These are phyloP conservation scores for Xylota segnis DNA, from an alignment of 2,888 invertebrate genomes.

Conservation along the genomic window DNA sequence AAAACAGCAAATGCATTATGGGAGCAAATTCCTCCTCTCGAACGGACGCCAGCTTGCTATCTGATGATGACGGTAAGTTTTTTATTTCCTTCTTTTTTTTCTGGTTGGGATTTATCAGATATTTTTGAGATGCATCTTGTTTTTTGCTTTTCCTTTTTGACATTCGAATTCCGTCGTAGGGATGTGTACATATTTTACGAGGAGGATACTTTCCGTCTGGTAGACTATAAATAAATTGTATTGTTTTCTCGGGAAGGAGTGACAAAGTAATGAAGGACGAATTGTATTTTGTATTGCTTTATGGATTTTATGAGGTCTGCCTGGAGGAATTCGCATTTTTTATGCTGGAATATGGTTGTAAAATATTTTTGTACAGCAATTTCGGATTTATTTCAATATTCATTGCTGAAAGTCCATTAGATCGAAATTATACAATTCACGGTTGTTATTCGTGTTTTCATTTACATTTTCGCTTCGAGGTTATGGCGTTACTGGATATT, in stretches of 20 bases:
- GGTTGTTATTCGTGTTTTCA: not conserved
- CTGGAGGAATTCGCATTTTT: not conserved
- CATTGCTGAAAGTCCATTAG: not conserved
- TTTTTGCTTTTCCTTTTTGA: not conserved
- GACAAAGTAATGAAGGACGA: not conserved
- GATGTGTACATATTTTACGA: not conserved
- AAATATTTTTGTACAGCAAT: constrained; percentile 1
- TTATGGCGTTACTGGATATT: too few relatives aligned
- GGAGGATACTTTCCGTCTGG: not conserved
- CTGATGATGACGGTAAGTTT: constrained; percentile 84
- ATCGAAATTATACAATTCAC: not conserved
- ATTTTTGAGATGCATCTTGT: not conserved
- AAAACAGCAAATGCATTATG: constrained; percentile 80
- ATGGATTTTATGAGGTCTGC: not conserved
- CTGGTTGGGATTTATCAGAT: too few relatives aligned
- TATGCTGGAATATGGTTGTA: not conserved
- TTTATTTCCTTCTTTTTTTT: constrained; percentile 34
- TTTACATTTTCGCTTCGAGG: too few relatives aligned
- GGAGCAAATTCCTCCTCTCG: constrained; percentile 84
- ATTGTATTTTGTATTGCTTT: not conserved
- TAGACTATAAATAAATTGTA: not conserved
- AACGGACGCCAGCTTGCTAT: constrained; percentile 82
- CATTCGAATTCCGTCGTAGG: not conserved
- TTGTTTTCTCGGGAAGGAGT: not conserved
- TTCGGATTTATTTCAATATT: constrained; percentile 1